Percentiles rank a stretch among this genome's conserved stretches.
Evolutionary conservation across 2,113 vertebrate genomes (phyloP).

Genomic region (Nanorana parkeri): DNA sequence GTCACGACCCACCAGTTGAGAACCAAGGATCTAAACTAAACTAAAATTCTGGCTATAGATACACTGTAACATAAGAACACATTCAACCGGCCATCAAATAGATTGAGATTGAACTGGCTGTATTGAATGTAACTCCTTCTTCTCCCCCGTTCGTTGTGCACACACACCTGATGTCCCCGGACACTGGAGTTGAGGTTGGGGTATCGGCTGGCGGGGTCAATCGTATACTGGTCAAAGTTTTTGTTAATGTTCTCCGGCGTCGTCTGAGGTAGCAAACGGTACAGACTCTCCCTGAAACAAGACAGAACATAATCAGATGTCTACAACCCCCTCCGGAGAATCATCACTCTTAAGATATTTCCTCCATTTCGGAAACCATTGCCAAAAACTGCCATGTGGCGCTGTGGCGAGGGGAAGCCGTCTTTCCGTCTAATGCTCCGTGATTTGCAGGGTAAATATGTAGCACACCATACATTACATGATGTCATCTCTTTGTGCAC

Average conservation of each 20-base stretch:
- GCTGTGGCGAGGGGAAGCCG: conserved; percentile 15
- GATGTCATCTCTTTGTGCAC: conserved; percentile 13
- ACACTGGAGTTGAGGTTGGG: conserved; percentile 92
- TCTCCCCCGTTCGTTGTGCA: too few species aligned
- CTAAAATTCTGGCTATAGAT: too few species aligned
- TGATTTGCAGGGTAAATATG: conserved; percentile 18
- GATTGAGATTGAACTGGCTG: too few species aligned
- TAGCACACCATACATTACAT: neutral
- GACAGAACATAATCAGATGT: conserved; percentile 17
- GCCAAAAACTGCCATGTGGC: neutral
- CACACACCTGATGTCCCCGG: conserved; percentile 87
- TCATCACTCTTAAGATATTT: neutral
- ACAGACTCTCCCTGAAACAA: conserved; percentile 87
- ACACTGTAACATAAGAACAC: too few species aligned
- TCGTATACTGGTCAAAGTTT: conserved; percentile 96
- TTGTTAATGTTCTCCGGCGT: conserved; percentile 96
- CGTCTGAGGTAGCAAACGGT: conserved; percentile 92
- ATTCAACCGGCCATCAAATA: too few species aligned
- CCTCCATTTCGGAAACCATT: neutral
- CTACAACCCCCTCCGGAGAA: neutral
- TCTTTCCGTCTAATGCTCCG: neutral
- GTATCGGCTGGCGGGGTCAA: conserved; percentile 91
- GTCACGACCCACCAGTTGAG: too few species aligned
- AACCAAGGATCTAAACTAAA: too few species aligned
- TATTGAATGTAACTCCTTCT: too few species aligned